Conservation (phyloP, 1,140 invertebrate genomes). For the Pogonus chalceus region DNA sequence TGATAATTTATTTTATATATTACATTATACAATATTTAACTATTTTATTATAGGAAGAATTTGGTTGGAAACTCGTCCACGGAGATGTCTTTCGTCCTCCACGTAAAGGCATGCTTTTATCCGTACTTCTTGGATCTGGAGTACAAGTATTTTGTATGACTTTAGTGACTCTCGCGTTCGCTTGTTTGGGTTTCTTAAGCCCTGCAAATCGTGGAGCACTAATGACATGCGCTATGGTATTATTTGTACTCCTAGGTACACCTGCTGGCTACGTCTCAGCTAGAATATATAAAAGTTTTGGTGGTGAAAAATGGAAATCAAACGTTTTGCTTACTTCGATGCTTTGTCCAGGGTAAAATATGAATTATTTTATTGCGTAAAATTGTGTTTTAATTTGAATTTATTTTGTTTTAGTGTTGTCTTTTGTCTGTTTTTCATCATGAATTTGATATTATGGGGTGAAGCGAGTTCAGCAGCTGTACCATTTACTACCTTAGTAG, state of each 20-base stretch:
- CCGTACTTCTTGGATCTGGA: slow-evolving; percentile 90
- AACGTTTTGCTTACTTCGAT: slow-evolving; percentile 94
- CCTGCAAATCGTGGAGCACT: slow-evolving; percentile 95
- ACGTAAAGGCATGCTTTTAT: slow-evolving; percentile 91
- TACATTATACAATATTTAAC: background rate
- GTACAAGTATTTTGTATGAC: slow-evolving; percentile 81
- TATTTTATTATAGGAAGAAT: slow-evolving; percentile 73
- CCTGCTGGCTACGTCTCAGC: slow-evolving; percentile 94
- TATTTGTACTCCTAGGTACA: slow-evolving; percentile 91
- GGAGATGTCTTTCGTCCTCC: slow-evolving; percentile 93
- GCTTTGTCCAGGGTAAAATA: slow-evolving; percentile 80
- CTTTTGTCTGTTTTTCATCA: slow-evolving; percentile 89
- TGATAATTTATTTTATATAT: no score
- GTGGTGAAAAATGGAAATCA: slow-evolving; percentile 96
- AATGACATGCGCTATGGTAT: slow-evolving; percentile 94
- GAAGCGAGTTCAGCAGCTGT: slow-evolving; percentile 92
- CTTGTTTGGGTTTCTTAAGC: slow-evolving; percentile 94
- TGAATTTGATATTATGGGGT: slow-evolving; percentile 93
- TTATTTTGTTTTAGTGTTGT: slow-evolving; percentile 62
- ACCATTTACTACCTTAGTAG: slow-evolving; percentile 95
- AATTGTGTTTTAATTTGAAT: background rate
- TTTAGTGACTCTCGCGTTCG: slow-evolving; percentile 79
- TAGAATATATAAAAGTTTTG: slow-evolving; percentile 95
- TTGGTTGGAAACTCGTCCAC: slow-evolving; percentile 98
- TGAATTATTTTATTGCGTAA: background rate